Percentiles rank a stretch among this genome's conserved stretches.
phyloP scores from a whole-genome alignment of 2,888 invertebrate species.

The Drosophila austrosaltans region DNA sequence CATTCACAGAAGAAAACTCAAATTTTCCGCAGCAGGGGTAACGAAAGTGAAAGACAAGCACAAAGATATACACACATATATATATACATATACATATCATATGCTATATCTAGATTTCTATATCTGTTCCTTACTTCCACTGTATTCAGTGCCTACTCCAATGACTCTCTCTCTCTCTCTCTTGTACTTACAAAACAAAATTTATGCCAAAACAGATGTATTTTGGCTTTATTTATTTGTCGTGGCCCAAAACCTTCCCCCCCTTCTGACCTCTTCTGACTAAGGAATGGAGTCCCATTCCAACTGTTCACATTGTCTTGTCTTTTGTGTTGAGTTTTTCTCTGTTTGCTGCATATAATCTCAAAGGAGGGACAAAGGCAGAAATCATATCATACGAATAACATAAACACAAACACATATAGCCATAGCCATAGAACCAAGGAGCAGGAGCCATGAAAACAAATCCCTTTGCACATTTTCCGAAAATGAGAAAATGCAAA shows the following conservation, averaged over 20 bases:
- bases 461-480: slow-evolving; percentile 80
- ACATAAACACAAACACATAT: slow-evolving; percentile 68
- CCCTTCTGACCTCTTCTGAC: too few relatives aligned
- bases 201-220: slow-evolving; percentile 78
- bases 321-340: slow-evolving; percentile 37
- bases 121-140: slow-evolving; percentile 1
- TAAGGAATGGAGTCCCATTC: neutral
- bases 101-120: slow-evolving; percentile 5
- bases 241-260: neutral
- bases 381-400: slow-evolving; percentile 75
- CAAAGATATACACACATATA: neutral
- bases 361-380: slow-evolving; percentile 68
- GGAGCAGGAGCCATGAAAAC: slow-evolving; percentile 67
- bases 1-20: slow-evolving; percentile 7
- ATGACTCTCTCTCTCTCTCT: neutral
- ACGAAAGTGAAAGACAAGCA: slow-evolving; percentile 5
- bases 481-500: slow-evolving; percentile 79
- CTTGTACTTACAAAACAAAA: slow-evolving; percentile 49
- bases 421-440: slow-evolving; percentile 38
- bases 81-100: slow-evolving; percentile 1
- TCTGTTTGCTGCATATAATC: slow-evolving; percentile 52
- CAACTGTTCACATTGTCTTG: slow-evolving; percentile 33
- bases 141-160: slow-evolving; percentile 12
- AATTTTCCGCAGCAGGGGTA: slow-evolving; percentile 3
- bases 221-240: slow-evolving; percentile 72